A percentile compares a stretch with the other conserved stretches of the same genome.
phyloP scores from a whole-genome alignment of 1,140 invertebrate genomes.

The Dinoponera quadriceps region DNA sequence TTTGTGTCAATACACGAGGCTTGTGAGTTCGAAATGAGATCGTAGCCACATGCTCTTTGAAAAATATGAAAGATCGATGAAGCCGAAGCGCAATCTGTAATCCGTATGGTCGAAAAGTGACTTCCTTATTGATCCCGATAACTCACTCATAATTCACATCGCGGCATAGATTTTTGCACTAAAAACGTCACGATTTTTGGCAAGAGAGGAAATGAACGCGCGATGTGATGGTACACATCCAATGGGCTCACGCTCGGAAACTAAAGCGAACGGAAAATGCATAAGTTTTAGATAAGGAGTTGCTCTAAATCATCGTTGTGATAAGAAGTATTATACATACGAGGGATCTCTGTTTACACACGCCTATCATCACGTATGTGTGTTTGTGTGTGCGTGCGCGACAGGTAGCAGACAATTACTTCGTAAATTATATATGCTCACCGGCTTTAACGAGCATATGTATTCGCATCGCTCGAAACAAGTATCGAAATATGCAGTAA shows the following conservation, averaged over 20 bases:
- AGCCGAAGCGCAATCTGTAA: background rate
- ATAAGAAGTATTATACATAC: slow-evolving; percentile 53
- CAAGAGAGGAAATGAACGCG: background rate
- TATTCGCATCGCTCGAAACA: background rate
- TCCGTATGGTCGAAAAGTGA: no score
- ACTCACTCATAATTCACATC: slow-evolving; percentile 36
- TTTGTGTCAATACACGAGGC: slow-evolving; percentile 4
- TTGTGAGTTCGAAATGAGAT: background rate
- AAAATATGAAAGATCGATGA: background rate
- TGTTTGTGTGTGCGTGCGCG: background rate
- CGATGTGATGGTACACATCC: background rate
- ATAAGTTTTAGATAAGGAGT: slow-evolving; percentile 64
- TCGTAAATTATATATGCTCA: background rate
- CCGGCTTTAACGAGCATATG: background rate
- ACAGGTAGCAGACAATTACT: background rate
- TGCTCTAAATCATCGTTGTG: slow-evolving; percentile 64
- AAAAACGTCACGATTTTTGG: background rate
- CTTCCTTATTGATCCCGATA: background rate
- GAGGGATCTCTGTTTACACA: background rate
- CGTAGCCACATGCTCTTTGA: background rate
- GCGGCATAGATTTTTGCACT: background rate
- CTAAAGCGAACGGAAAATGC: slow-evolving; percentile 30
- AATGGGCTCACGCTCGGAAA: slow-evolving; percentile 22
- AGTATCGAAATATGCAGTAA: no score
- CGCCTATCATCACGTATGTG: background rate